Percentiles rank a stretch among this genome's conserved stretches.
Evolutionary conservation across 2,888 invertebrate species (phyloP).

Genomic region (Acronicta aceris): DNA sequence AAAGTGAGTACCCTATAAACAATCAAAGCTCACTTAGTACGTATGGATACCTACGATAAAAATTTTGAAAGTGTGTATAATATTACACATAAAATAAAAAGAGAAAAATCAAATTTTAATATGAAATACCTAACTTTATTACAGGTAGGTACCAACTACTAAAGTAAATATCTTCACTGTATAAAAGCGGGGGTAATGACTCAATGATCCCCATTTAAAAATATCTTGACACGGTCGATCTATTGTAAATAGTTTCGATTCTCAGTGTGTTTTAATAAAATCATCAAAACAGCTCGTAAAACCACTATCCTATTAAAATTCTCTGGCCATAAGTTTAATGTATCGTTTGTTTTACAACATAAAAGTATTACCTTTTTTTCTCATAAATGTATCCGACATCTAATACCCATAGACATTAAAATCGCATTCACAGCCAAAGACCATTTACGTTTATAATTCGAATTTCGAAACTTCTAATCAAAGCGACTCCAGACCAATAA

Average conservation of each 20-base stretch:
- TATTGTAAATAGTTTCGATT: neutral
- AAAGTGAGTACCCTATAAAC: too few species aligned
- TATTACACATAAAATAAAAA: too few species aligned
- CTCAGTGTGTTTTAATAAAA: neutral
- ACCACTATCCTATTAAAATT: slow-evolving; percentile 10
- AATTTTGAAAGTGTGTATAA: too few species aligned
- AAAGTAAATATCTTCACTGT: neutral
- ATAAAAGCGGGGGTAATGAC: neutral
- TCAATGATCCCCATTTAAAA: neutral
- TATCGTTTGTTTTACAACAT: slow-evolving; percentile 33
- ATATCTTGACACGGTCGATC: neutral
- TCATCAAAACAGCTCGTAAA: slow-evolving; percentile 4
- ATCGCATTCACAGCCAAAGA: slow-evolving; percentile 27
- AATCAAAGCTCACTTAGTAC: too few species aligned
- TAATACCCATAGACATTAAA: slow-evolving; percentile 18
- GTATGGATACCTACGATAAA: too few species aligned
- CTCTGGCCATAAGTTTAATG: slow-evolving; percentile 15
- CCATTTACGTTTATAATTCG: slow-evolving; percentile 47
- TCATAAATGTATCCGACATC: slow-evolving; percentile 23
- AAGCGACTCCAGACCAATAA: slow-evolving; percentile 51
- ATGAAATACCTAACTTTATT: too few species aligned
- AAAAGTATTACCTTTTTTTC: slow-evolving; percentile 23
- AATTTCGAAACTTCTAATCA: slow-evolving; percentile 59
- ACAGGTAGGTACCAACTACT: too few species aligned
- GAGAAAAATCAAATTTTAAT: too few species aligned